phyloP scores from a whole-genome alignment of 2,888 invertebrate genomes.

The Agrochola lota region DNA sequence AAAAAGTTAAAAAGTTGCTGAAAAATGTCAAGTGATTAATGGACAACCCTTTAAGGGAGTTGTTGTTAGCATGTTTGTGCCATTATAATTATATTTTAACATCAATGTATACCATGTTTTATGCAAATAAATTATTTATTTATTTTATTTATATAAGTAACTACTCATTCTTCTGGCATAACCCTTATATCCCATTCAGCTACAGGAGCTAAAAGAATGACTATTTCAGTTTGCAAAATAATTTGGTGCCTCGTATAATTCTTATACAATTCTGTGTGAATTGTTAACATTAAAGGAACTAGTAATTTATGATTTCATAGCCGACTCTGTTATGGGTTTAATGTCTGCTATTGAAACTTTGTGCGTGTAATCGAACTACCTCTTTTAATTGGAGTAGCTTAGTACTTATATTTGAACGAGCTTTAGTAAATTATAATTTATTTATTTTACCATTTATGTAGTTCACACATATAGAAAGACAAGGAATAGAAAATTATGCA shows the following conservation, averaged over 20 bases:
- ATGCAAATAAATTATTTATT: too few species aligned
- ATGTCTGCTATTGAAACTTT: conserved; percentile 48
- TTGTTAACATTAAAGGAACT: conserved; percentile 28
- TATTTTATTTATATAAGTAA: too few species aligned
- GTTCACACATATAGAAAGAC: too few species aligned
- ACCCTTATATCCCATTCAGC: neutral
- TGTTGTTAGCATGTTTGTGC: too few species aligned
- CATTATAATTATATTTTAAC: too few species aligned
- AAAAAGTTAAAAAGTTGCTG: too few species aligned
- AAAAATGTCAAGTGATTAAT: too few species aligned
- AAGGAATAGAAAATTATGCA: too few species aligned
- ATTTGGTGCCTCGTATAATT: neutral
- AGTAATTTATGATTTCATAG: conserved; percentile 47
- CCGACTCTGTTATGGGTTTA: conserved; percentile 17
- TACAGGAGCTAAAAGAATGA: neutral
- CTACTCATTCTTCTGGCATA: too few species aligned
- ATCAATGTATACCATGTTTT: too few species aligned
- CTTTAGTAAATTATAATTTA: neutral
- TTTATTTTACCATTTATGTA: too few species aligned
- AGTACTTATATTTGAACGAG: conserved; percentile 11
- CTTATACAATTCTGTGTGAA: neutral
- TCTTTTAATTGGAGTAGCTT: conserved; percentile 30
- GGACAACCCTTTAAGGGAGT: too few species aligned
- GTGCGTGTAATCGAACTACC: conserved; percentile 24
- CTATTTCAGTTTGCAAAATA: neutral